Evolutionary conservation across 1,140 invertebrate species (phyloP).

Genomic region (Thrips palmi): DNA sequence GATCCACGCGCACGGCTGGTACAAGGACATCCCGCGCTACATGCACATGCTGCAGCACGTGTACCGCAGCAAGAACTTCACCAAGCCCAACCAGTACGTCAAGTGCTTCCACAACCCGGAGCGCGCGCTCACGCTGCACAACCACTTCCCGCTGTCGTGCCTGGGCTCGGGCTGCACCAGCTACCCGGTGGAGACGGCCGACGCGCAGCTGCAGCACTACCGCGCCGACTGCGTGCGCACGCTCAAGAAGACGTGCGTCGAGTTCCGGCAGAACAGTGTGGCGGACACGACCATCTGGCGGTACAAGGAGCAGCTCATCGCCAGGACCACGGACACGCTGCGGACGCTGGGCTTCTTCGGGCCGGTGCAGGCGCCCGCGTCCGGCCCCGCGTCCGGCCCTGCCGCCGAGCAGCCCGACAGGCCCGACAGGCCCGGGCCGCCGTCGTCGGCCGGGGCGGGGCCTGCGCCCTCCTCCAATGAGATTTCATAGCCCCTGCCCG

Average conservation of each 20-base stretch:
- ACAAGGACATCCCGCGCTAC: slow-evolving; percentile 68
- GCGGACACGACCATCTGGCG: slow-evolving; percentile 77
- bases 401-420: no score
- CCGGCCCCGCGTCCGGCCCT: no score
- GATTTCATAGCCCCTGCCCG: no score
- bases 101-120: slow-evolving; percentile 90
- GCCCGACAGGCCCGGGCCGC: no score
- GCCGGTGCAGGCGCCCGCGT: no score
- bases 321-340: slow-evolving; percentile 46
- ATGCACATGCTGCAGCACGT: slow-evolving; percentile 91
- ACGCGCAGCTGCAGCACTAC: slow-evolving; percentile 86
- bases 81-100: slow-evolving; percentile 81
- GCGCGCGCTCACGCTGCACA: slow-evolving; percentile 73
- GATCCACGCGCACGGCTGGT: slow-evolving; percentile 59
- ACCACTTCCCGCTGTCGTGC: slow-evolving; percentile 82
- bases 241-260: slow-evolving; percentile 65
- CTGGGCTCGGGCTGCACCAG: slow-evolving; percentile 69
- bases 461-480: no score
- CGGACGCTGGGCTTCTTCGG: slow-evolving; percentile 54
- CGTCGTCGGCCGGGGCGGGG: no score
- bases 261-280: slow-evolving; percentile 63
- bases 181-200: slow-evolving; percentile 60
- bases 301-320: slow-evolving; percentile 56
- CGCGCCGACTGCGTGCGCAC: slow-evolving; percentile 80
- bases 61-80: slow-evolving; percentile 75